Evolutionary conservation across 1,140 invertebrate species (phyloP).

Genomic region (Dendrolimus kikuchii): DNA sequence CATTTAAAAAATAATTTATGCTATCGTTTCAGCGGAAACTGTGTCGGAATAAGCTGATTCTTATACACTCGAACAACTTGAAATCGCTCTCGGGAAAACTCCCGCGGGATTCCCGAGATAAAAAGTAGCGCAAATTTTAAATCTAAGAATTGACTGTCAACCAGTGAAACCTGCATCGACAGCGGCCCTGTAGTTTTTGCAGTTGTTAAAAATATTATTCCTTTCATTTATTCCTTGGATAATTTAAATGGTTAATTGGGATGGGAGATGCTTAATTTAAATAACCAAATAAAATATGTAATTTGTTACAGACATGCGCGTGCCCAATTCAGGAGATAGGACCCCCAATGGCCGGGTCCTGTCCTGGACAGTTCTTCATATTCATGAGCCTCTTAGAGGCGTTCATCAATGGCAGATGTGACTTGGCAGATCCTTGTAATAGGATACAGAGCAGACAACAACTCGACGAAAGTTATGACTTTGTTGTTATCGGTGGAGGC

Average conservation of each 20-base stretch:
- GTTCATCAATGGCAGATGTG: conserved; percentile 85
- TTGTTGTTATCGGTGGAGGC: conserved; percentile 85
- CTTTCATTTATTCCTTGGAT: too few species aligned
- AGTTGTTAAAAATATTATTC: too few species aligned
- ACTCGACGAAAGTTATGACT: conserved; percentile 78
- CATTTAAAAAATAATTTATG: too few species aligned
- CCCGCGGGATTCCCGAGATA: too few species aligned
- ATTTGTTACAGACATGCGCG: conserved; percentile 31
- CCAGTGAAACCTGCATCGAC: too few species aligned
- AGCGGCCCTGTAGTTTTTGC: too few species aligned
- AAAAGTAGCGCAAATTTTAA: too few species aligned
- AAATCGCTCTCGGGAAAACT: too few species aligned
- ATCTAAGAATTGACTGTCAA: too few species aligned
- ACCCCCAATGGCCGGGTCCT: conserved; percentile 29
- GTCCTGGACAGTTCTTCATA: conserved; percentile 34
- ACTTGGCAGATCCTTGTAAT: conserved; percentile 72
- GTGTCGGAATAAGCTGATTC: too few species aligned
- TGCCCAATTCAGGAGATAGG: conserved; percentile 43
- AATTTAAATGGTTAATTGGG: background rate
- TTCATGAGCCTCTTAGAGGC: conserved; percentile 87
- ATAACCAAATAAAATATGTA: background rate
- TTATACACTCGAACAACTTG: too few species aligned
- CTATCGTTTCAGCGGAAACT: too few species aligned
- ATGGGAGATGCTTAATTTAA: background rate
- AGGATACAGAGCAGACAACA: conserved; percentile 28